Percentiles rank a stretch among this genome's conserved stretches.
Evolutionary conservation across 2,113 vertebrate species (phyloP).

Genomic region (Nothoprocta pentlandii): DNA sequence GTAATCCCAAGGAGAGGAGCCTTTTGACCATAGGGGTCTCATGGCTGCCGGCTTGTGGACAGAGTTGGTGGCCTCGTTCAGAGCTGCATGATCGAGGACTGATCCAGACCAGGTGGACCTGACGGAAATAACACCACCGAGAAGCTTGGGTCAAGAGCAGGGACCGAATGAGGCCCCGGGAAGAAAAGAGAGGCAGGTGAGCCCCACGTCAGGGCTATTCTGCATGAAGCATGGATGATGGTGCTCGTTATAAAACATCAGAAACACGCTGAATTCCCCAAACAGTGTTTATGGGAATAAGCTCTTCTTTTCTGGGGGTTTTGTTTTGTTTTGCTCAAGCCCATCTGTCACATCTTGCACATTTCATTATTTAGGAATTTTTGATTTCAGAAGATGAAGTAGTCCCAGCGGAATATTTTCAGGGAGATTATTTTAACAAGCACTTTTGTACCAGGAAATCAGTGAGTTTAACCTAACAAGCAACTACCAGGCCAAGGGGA

Average conservation of each 20-base stretch:
- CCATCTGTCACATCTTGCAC: neutral
- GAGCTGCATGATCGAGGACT: neutral
- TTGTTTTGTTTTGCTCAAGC: neutral
- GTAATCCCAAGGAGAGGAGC: neutral
- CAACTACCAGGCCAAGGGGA: slow-evolving; percentile 81
- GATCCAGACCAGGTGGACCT: neutral
- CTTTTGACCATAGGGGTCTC: fast-evolving
- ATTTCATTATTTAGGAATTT: slow-evolving; percentile 9
- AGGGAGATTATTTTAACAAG: slow-evolving; percentile 83
- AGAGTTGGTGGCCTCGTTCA: neutral
- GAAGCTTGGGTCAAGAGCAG: neutral
- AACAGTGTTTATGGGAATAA: neutral
- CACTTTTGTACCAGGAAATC: slow-evolving; percentile 90
- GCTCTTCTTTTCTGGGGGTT: neutral
- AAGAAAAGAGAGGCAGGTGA: neutral
- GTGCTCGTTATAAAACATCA: neutral
- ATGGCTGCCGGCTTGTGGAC: neutral
- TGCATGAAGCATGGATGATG: fast-evolving
- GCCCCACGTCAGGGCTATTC: neutral
- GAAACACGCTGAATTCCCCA: neutral
- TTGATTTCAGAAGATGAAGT: slow-evolving; percentile 48
- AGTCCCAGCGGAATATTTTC: slow-evolving; percentile 59
- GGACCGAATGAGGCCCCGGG: fast-evolving
- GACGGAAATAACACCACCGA: neutral
- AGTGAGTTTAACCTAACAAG: slow-evolving; percentile 92